Evolutionary conservation across 2,888 invertebrate genomes (phyloP).

Genomic region (Cosmia trapezina): DNA sequence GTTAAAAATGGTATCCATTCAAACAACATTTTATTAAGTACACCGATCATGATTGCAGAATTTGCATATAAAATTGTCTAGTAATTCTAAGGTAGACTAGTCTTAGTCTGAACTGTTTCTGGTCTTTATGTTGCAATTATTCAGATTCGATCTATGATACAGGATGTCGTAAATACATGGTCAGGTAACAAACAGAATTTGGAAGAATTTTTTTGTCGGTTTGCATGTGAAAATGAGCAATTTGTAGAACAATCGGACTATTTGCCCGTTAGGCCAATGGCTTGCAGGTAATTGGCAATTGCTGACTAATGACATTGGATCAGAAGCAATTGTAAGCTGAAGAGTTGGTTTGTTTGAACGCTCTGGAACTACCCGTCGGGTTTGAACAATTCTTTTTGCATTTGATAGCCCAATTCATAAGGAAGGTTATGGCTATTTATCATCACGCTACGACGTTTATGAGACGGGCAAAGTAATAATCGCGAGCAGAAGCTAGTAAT

Average conservation of each 20-base stretch:
- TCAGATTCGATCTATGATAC: slow-evolving; percentile 79
- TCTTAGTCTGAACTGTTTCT: slow-evolving; percentile 54
- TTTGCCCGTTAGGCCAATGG: slow-evolving; percentile 6
- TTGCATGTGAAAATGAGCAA: slow-evolving; percentile 29
- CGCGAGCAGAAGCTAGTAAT: no score
- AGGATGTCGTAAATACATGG: slow-evolving; percentile 81
- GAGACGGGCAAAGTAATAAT: no score
- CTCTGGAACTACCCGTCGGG: no score
- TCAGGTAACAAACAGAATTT: slow-evolving; percentile 37
- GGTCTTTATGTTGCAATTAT: slow-evolving; percentile 75
- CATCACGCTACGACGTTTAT: no score
- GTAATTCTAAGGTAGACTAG: slow-evolving; percentile 47
- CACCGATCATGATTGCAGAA: slow-evolving; percentile 27
- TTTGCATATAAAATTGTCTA: slow-evolving; percentile 17
- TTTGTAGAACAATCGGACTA: slow-evolving; percentile 31
- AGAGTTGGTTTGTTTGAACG: no score
- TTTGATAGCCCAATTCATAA: no score
- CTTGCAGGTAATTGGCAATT: slow-evolving; percentile 39
- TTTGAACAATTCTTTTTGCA: no score
- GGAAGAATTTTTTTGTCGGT: slow-evolving; percentile 25
- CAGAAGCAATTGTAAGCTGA: slow-evolving; percentile 23
- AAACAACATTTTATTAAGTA: slow-evolving; percentile 6
- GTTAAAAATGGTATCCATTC: slow-evolving; percentile 13
- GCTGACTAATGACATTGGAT: no score
- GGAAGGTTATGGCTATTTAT: no score